phyloP scores from a whole-genome alignment of 2,888 invertebrate species.

The Gymnosoma rotundatum region DNA sequence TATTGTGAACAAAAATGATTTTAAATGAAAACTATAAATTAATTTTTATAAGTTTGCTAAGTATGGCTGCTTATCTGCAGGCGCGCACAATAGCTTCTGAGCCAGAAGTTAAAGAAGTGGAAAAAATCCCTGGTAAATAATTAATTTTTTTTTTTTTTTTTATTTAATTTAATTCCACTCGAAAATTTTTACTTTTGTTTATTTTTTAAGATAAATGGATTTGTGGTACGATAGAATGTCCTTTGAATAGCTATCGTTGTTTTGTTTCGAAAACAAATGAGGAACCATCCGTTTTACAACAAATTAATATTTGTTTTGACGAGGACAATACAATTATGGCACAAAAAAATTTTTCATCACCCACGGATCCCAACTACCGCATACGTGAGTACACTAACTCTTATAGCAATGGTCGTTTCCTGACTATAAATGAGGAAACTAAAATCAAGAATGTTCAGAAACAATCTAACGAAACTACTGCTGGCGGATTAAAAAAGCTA shows the following conservation, averaged over 20 bases:
- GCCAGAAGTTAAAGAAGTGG: constrained; percentile 29
- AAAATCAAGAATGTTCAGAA: constrained; percentile 1
- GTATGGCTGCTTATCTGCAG: not conserved
- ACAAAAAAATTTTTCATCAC: not conserved
- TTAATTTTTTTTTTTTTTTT: no score
- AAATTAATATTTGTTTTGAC: constrained; percentile 55
- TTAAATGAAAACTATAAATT: not conserved
- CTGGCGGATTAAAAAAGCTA: not conserved
- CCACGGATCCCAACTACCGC: constrained; percentile 11
- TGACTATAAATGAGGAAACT: not conserved
- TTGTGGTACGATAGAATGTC: constrained; percentile 68
- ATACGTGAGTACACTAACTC: constrained; percentile 10
- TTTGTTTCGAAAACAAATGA: constrained; percentile 53
- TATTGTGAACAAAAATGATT: constrained; percentile 1
- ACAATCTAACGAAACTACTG: not conserved
- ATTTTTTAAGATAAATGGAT: constrained; percentile 56
- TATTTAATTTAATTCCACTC: not conserved
- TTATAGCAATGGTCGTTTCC: constrained; percentile 6
- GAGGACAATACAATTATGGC: constrained; percentile 23
- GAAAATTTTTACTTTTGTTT: no score
- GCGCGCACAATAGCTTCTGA: constrained; percentile 15
- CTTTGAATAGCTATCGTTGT: constrained; percentile 42
- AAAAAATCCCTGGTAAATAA: constrained; percentile 14
- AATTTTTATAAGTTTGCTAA: not conserved
- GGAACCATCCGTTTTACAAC: constrained; percentile 37